Conservation (phyloP, 2,888 invertebrate genomes). For the Mythimna impura region DNA sequence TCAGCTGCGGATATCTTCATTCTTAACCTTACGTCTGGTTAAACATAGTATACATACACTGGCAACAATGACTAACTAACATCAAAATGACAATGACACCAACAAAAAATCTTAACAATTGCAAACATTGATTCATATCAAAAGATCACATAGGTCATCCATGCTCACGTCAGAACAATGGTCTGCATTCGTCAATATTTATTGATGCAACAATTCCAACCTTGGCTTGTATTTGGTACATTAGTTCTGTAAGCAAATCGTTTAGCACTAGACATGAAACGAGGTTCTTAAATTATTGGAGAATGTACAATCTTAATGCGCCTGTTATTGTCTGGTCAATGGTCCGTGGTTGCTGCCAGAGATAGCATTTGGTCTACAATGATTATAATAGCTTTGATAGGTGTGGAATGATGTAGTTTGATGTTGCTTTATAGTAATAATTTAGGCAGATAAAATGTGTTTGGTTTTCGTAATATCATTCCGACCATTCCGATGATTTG, state of each 20-base stretch:
- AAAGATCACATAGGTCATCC: constrained; percentile 40
- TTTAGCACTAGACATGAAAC: constrained; percentile 36
- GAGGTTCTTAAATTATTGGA: constrained; percentile 55
- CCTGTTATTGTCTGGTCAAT: constrained; percentile 43
- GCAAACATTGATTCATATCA: constrained; percentile 21
- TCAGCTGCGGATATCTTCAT: background rate
- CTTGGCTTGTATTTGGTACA: constrained; percentile 58
- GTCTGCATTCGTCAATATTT: constrained; percentile 44
- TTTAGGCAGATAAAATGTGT: constrained; percentile 1
- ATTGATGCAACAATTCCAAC: constrained; percentile 60
- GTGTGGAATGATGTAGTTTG: constrained; percentile 9
- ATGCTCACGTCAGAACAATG: constrained; percentile 41
- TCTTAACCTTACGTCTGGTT: background rate
- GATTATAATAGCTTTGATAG: constrained; percentile 17
- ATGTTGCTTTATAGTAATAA: constrained; percentile 1
- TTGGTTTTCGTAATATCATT: constrained; percentile 16
- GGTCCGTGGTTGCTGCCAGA: constrained; percentile 6
- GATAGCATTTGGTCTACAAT: constrained; percentile 20
- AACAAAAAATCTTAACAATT: constrained; percentile 25
- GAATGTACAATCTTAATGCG: constrained; percentile 46
- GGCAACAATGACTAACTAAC: background rate
- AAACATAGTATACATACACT: background rate
- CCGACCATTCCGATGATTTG: too few relatives aligned
- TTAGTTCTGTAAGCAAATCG: constrained; percentile 41
- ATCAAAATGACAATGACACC: background rate